phyloP scores from a whole-genome alignment of 2,888 invertebrate genomes.

The Athetis lepigone region DNA sequence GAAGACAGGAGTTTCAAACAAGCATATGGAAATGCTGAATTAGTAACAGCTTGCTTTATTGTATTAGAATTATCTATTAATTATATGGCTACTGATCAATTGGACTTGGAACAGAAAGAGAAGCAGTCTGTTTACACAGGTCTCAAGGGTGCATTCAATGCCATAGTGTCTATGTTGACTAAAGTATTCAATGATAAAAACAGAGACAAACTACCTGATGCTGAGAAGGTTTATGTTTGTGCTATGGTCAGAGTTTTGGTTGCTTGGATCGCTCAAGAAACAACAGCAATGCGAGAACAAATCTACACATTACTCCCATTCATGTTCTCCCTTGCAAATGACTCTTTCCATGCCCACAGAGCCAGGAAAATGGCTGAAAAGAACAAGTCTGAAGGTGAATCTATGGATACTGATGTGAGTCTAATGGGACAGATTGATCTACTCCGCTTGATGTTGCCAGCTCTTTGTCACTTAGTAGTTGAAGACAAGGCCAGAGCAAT shows the following conservation, averaged over 20 bases:
- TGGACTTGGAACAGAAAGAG: conserved; percentile 97
- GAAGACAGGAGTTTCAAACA: conserved; percentile 96
- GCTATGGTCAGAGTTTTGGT: conserved; percentile 96
- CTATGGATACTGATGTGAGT: conserved; percentile 83
- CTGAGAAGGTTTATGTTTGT: conserved; percentile 95
- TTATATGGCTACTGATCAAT: conserved; percentile 94
- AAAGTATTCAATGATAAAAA: conserved; percentile 94
- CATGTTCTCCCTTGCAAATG: conserved; percentile 94
- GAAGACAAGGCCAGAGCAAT: conserved; percentile 96
- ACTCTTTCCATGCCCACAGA: conserved; percentile 94
- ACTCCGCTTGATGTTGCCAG: conserved; percentile 95
- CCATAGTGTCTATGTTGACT: conserved; percentile 93
- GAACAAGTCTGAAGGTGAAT: conserved; percentile 90
- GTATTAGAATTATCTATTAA: conserved; percentile 95
- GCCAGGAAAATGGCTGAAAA: conserved; percentile 93
- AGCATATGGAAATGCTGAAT: conserved; percentile 93
- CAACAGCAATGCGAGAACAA: conserved; percentile 96
- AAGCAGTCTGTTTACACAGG: conserved; percentile 97
- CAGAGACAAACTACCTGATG: conserved; percentile 92
- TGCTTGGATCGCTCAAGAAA: conserved; percentile 98
- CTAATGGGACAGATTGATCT: conserved; percentile 93
- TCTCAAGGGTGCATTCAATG: conserved; percentile 96
- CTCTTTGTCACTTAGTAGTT: conserved; percentile 97
- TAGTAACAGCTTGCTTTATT: conserved; percentile 95
- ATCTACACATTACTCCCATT: conserved; percentile 95